Evolutionary conservation across 2,888 invertebrate species (phyloP).

Genomic region (Anticlea derivata): DNA sequence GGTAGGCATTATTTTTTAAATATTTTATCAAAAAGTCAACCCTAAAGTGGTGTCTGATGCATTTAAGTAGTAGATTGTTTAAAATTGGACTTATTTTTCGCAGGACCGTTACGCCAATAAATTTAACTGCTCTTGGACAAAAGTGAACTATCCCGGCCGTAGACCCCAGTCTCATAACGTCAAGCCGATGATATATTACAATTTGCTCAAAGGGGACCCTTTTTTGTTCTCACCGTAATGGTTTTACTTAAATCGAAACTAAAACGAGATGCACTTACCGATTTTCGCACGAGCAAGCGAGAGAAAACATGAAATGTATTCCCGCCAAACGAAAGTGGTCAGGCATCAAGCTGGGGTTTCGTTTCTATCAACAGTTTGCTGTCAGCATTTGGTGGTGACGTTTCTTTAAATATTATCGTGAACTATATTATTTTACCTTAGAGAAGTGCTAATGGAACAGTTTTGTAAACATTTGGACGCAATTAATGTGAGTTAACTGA

Average conservation of each 20-base stretch:
- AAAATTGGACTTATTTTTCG: slow-evolving; percentile 39
- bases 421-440: not conserved
- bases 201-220: slow-evolving; percentile 82
- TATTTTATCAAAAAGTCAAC: not conserved
- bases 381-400: slow-evolving; percentile 57
- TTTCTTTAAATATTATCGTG: slow-evolving; percentile 36
- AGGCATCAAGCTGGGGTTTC: slow-evolving; percentile 66
- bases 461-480: not conserved
- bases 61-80: slow-evolving; percentile 10
- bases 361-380: slow-evolving; percentile 77
- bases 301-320: slow-evolving; percentile 59
- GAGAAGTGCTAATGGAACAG: not conserved
- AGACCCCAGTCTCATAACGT: slow-evolving; percentile 75
- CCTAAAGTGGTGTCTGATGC: not conserved
- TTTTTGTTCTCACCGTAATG: slow-evolving; percentile 82
- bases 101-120: slow-evolving; percentile 72
- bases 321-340: slow-evolving; percentile 76
- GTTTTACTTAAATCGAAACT: slow-evolving; percentile 78
- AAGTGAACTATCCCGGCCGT: slow-evolving; percentile 58
- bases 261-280: slow-evolving; percentile 45
- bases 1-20: too few species aligned
- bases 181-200: slow-evolving; percentile 82
- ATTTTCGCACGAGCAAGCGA: slow-evolving; percentile 43
- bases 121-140: slow-evolving; percentile 73
- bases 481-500: slow-evolving; percentile 1